Base-by-base conservation (phyloP, 1,140 invertebrate genomes). In the Polyergus mexicanus region DNA sequence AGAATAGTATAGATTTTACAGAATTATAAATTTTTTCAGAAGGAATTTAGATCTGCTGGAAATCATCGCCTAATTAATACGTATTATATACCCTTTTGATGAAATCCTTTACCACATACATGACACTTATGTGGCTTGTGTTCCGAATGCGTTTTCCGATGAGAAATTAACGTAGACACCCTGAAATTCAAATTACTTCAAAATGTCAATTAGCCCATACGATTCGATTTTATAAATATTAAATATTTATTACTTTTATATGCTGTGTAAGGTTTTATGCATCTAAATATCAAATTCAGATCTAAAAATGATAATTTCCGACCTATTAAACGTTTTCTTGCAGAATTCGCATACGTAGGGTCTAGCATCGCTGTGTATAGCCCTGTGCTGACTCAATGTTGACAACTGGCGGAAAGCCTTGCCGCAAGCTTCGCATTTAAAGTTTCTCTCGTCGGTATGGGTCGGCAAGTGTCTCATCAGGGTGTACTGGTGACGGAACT, bases 401-500 rank as follows among this genome's bases (percentile, higher is more conserved):
- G 97, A 97, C 89, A 97, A 96, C 91, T 97, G 97, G 6, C 97
- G 95, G 93, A 98, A 98, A 86, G 97, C 96, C 96, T 98, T 98
- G 19, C 97, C 97, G 92, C 98, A 98, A 66, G 96, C 96, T 22
- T 96, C 96, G 93, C 98, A 98, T 87, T 97, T 96, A 93, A 97
- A 98, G 93, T 98, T 97, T 75, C 98, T 96, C 94, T 98, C 98
- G 86, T 98, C 97, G 32, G 97, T 97, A 92, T 98, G 97, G 0
- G 97, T 98, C 1, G 97, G 97, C 28, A 98, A 94, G 92, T 98
- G 98, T n/a, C 98, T 96, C 96, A 97, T 97, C 91, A 97, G 90
- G 0, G 97, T 97, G 89, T 97, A 97, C 90, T 97, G 97, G 92
- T 97, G 97, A 62, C 96, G 96, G 93, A 97, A 97, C 92, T 97